These are phyloP conservation scores for Phallusia fumigata DNA, from an alignment of 23 tunicate genomes.

Conservation along the genomic window DNA sequence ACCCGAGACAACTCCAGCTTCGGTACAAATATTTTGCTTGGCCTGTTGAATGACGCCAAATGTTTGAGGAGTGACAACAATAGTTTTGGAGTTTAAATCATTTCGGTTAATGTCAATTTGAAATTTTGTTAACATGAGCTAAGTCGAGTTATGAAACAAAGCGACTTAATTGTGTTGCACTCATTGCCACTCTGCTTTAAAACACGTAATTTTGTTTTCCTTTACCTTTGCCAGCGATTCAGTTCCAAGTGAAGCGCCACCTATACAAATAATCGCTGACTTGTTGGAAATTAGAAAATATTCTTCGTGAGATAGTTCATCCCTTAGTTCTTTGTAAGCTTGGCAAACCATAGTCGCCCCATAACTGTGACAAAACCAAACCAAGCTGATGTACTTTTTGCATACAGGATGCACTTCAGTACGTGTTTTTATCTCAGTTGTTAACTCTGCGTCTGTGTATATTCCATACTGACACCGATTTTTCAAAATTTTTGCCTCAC, in stretches of 20 bases:
- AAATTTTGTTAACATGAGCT: too few species aligned
- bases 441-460: background rate
- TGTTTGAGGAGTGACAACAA: too few species aligned
- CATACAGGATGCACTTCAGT: background rate
- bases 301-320: too few species aligned
- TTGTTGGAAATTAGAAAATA: too few species aligned
- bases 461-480: background rate
- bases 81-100: too few species aligned
- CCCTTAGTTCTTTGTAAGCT: background rate
- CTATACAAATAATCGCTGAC: background rate
- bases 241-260: background rate
- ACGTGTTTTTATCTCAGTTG: background rate
- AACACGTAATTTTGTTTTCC: background rate
- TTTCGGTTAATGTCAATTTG: too few species aligned
- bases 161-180: too few species aligned
- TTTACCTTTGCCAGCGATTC: background rate
- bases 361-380: background rate
- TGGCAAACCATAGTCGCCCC: conserved; percentile 5
- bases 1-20: too few species aligned
- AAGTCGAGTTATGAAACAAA: too few species aligned
- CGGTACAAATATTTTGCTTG: too few species aligned
- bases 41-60: too few species aligned
- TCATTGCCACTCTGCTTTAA: background rate
- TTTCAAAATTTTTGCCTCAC: background rate
- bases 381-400: background rate